Conservation (phyloP, 2,113 vertebrate genomes). For the Mobula hypostoma region DNA sequence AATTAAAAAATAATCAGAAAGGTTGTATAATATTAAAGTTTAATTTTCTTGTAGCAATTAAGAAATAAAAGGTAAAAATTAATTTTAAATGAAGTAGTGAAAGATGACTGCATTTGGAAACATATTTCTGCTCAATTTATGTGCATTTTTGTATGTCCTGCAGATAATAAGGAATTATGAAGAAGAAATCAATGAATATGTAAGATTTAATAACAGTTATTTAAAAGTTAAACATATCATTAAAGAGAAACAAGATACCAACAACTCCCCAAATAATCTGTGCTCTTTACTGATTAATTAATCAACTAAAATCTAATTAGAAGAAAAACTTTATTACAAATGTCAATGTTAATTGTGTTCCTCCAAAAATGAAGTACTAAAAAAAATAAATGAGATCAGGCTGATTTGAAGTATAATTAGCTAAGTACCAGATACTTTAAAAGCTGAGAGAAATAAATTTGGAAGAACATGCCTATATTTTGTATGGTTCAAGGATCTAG, state of each 20-base stretch:
- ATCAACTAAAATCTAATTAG: neutral
- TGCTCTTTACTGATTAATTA: slow-evolving; percentile 18
- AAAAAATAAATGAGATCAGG: slow-evolving; percentile 7
- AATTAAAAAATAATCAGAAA: slow-evolving; percentile 23
- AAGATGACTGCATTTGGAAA: neutral
- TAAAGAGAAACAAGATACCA: neutral
- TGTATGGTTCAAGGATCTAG: neutral
- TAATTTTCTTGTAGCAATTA: slow-evolving; percentile 27
- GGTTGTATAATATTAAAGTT: slow-evolving; percentile 25
- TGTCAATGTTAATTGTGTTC: slow-evolving; percentile 7
- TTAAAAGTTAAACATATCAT: neutral
- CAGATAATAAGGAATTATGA: neutral
- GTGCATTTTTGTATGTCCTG: neutral
- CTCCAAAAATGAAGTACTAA: neutral
- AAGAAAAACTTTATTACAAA: neutral
- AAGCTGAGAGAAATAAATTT: neutral
- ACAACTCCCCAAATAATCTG: neutral
- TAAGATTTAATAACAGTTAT: neutral
- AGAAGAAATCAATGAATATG: neutral
- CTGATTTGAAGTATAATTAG: slow-evolving; percentile 14
- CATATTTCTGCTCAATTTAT: neutral
- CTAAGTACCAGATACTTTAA: neutral
- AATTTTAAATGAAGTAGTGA: slow-evolving; percentile 5
- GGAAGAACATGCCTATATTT: neutral
- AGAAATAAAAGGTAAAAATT: slow-evolving; percentile 35